A percentile compares a stretch with the other conserved stretches of the same genome.
Evolutionary conservation across 1,140 invertebrate species (phyloP).

Genomic region (Phymastichus coffea): DNA sequence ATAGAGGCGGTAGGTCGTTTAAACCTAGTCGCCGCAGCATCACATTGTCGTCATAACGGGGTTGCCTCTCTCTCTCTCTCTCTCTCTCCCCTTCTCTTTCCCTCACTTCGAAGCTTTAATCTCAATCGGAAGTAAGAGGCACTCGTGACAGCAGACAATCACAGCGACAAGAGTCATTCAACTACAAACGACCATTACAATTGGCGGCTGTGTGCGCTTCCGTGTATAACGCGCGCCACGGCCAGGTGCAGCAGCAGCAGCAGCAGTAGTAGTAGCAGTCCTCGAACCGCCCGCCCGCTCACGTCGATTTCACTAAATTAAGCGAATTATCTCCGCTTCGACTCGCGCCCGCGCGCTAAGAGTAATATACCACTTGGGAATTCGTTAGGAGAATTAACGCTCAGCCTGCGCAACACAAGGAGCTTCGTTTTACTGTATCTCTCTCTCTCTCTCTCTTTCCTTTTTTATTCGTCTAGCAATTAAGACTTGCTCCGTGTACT

Average conservation of each 20-base stretch:
- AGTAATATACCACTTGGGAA: not conserved
- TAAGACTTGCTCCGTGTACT: no score
- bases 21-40: not conserved
- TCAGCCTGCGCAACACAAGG: no score
- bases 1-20: no score
- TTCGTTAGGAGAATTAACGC: constrained; percentile 15
- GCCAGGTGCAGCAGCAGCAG: not conserved
- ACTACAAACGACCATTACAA: constrained; percentile 54
- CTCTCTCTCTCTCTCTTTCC: no score
- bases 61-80: not conserved
- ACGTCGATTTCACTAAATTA: constrained; percentile 22
- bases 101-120: constrained; percentile 32
- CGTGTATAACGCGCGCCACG: constrained; percentile 15
- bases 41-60: no score
- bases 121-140: constrained; percentile 38
- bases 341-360: not conserved
- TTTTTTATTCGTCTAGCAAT: no score
- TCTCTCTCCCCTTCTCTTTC: not conserved
- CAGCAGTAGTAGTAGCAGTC: not conserved
- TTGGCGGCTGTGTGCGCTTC: constrained; percentile 32
- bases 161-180: constrained; percentile 45
- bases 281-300: not conserved
- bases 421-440: no score
- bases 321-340: constrained; percentile 13
- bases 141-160: constrained; percentile 43